Conservation (phyloP, 2,113 vertebrate species). For the Tamias sibiricus region DNA sequence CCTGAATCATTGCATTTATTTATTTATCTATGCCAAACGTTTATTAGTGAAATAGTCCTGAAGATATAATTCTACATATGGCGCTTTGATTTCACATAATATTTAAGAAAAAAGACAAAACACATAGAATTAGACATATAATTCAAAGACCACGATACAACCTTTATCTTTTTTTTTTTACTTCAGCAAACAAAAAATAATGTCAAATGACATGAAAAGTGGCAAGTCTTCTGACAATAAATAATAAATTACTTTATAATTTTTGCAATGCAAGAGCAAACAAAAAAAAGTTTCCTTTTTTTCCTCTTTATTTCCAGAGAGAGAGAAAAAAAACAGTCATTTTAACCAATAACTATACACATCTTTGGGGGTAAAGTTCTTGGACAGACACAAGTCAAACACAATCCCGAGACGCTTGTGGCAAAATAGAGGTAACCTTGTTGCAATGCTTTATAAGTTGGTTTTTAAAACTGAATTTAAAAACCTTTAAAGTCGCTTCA, state of each 20-base stretch:
- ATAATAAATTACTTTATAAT: constrained; percentile 99
- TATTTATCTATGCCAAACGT: constrained; percentile 89
- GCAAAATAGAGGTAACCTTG: constrained; percentile 99
- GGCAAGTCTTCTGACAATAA: constrained; percentile 98
- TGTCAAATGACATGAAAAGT: constrained; percentile 96
- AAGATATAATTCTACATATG: constrained; percentile 92
- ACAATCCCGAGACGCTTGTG: constrained; percentile 95
- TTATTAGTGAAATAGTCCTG: constrained; percentile 94
- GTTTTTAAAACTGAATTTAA: constrained; percentile 89
- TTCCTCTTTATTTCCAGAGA: constrained; percentile 82
- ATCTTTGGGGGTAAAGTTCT: constrained; percentile 95
- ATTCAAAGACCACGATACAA: constrained; percentile 92
- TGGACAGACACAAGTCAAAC: constrained; percentile 94
- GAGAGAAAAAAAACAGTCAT: constrained; percentile 88
- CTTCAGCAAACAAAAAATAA: constrained; percentile 94
- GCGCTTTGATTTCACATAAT: constrained; percentile 91
- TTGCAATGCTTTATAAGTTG: constrained; percentile 96
- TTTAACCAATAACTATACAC: constrained; percentile 96
- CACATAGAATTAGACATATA: constrained; percentile 91
- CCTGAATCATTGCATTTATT: constrained; percentile 83
- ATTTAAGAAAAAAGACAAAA: constrained; percentile 89
- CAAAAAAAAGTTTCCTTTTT: constrained; percentile 86
- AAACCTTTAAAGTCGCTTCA: constrained; percentile 87
- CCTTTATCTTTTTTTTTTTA: constrained; percentile 88
- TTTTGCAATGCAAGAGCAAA: constrained; percentile 97